These are phyloP conservation scores for Trematocara zebra DNA, from an alignment of 2,113 vertebrate species.

Conservation along the genomic window DNA sequence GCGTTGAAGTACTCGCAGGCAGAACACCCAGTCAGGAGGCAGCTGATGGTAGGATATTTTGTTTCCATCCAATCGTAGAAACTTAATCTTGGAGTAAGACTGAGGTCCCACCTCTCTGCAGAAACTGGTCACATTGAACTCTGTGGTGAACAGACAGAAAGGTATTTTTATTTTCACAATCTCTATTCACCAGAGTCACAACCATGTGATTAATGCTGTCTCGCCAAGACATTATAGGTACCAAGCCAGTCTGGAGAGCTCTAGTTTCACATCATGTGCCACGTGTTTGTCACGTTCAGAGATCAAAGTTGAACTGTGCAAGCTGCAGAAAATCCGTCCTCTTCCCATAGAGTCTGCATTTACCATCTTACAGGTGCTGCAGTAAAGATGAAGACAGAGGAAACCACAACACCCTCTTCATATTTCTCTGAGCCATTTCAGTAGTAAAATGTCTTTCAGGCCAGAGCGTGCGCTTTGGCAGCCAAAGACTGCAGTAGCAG, in stretches of 20 bases:
- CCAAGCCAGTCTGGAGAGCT: neutral
- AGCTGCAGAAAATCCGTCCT: neutral
- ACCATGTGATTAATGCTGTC: neutral
- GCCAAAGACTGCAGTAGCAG: neutral
- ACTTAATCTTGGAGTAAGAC: constrained; percentile 70
- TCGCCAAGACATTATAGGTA: neutral
- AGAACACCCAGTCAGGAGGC: constrained; percentile 70
- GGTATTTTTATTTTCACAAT: neutral
- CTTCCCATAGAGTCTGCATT: constrained; percentile 4
- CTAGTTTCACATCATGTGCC: neutral
- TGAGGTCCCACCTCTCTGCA: constrained; percentile 65
- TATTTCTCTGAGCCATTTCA: constrained; percentile 5
- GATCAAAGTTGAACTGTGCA: neutral
- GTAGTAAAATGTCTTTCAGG: neutral
- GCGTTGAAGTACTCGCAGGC: constrained; percentile 63
- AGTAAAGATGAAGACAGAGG: neutral
- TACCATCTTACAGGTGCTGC: constrained; percentile 30
- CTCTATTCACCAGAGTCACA: neutral
- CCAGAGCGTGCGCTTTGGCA: constrained; percentile 17
- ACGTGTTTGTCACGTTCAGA: neutral
- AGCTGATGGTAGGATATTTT: constrained; percentile 62
- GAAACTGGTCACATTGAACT: constrained; percentile 72
- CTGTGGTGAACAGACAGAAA: constrained; percentile 39
- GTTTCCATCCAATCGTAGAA: constrained; percentile 75
- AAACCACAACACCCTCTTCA: constrained; percentile 20